Conservation (phyloP, 2,797 vertebrate species). For the Pampus argenteus region DNA sequence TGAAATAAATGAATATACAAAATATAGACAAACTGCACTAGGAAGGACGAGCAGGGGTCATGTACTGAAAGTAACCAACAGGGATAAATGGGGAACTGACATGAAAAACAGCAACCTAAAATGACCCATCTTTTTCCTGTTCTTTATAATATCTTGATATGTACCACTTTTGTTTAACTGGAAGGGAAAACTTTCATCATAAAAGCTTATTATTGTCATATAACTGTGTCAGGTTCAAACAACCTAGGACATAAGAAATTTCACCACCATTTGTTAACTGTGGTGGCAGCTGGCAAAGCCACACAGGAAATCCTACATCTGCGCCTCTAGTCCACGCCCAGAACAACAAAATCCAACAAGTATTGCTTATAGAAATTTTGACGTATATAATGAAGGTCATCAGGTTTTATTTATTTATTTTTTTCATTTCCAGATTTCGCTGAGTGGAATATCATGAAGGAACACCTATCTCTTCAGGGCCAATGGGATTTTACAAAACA, state of each 20-base stretch:
- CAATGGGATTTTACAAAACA: not conserved
- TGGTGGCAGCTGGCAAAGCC: too few relatives aligned
- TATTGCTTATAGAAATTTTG: not conserved
- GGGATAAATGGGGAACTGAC: not conserved
- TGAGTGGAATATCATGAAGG: not conserved
- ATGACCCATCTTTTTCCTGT: not conserved
- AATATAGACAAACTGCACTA: too few relatives aligned
- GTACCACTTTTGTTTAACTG: not conserved
- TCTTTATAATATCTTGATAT: not conserved
- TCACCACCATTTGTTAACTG: too few relatives aligned
- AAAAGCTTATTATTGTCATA: constrained; percentile 1
- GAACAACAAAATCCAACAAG: too few relatives aligned
- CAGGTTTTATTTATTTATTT: constrained; percentile 9
- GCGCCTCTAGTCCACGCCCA: too few relatives aligned
- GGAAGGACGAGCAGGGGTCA: not conserved
- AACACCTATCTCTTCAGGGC: not conserved
- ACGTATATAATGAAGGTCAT: constrained; percentile 2
- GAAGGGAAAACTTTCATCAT: not conserved
- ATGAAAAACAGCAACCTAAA: not conserved
- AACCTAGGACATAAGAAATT: too few relatives aligned
- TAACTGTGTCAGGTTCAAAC: too few relatives aligned
- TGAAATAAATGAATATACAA: not conserved
- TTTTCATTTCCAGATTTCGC: constrained; percentile 12
- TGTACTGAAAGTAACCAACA: too few relatives aligned
- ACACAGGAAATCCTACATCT: too few relatives aligned